phyloP scores from a whole-genome alignment of 2,888 invertebrate genomes.

The Leptodirus hochenwartii region DNA sequence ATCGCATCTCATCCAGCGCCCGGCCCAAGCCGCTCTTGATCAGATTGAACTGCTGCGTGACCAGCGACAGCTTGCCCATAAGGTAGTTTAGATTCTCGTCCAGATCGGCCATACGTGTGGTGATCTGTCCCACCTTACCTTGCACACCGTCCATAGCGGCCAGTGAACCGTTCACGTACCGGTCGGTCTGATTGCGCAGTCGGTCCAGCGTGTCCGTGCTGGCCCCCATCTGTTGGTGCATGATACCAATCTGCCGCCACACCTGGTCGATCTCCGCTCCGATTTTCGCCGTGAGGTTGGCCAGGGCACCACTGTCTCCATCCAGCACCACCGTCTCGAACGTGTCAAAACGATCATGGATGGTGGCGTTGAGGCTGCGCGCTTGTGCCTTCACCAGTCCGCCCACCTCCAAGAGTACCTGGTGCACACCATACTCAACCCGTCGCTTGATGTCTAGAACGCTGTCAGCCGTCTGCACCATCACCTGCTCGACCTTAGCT shows the following conservation, averaged over 20 bases:
- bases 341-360: conserved; percentile 48
- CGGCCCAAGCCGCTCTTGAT: conserved; percentile 59
- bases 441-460: conserved; percentile 68
- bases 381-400: conserved; percentile 48
- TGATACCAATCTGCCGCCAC: conserved; percentile 78
- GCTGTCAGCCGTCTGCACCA: conserved; percentile 68
- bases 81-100: conserved; percentile 69
- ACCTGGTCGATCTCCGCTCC: conserved; percentile 70
- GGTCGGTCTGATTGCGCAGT: conserved; percentile 58
- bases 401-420: conserved; percentile 57
- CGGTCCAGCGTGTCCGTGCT: conserved; percentile 57
- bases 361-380: conserved; percentile 42
- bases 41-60: conserved; percentile 69
- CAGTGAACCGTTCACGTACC: conserved; percentile 62
- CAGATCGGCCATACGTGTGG: conserved; percentile 56
- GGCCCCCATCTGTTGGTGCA: conserved; percentile 66
- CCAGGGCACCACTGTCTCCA: conserved; percentile 51
- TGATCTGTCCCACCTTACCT: conserved; percentile 60
- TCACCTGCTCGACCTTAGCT: conserved; percentile 55
- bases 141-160: conserved; percentile 61
- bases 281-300: conserved; percentile 57
- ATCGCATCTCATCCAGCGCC: conserved; percentile 51
- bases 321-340: conserved; percentile 50
- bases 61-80: conserved; percentile 57
- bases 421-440: conserved; percentile 69